phyloP scores from a whole-genome alignment of 2,888 invertebrate genomes.

The Gibbula magus region DNA sequence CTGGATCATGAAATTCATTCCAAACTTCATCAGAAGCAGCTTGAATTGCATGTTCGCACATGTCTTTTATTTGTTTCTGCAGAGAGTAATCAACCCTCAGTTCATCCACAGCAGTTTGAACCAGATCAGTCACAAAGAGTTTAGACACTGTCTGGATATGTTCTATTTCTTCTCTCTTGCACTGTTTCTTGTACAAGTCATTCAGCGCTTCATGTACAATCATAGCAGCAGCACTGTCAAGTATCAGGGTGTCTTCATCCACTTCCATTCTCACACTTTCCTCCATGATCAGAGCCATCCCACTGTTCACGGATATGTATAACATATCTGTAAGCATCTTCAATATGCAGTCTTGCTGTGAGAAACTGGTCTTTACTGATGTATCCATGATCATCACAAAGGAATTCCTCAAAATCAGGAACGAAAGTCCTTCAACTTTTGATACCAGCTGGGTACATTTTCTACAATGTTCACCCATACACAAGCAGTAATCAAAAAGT shows the following conservation, averaged over 20 bases:
- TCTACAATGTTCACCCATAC: too few relatives aligned
- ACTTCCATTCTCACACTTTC: not conserved
- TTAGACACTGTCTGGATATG: not conserved
- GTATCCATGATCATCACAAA: too few relatives aligned
- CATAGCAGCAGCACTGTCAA: not conserved
- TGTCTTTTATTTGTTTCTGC: not conserved
- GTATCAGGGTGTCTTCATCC: not conserved
- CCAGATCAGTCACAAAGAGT: not conserved
- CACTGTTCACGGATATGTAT: not conserved
- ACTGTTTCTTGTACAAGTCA: not conserved
- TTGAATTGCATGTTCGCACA: not conserved
- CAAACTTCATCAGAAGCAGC: not conserved
- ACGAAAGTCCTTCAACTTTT: too few relatives aligned
- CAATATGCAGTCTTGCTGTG: too few relatives aligned
- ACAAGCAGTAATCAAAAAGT: too few relatives aligned
- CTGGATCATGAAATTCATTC: not conserved
- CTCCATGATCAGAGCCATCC: not conserved
- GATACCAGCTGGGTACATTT: too few relatives aligned
- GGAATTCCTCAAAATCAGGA: too few relatives aligned
- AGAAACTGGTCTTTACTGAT: too few relatives aligned
- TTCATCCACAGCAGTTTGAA: not conserved
- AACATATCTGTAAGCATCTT: not conserved
- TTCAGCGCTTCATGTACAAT: not conserved
- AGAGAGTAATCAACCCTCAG: not conserved
- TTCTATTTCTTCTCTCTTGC: not conserved